Evolutionary conservation across 2,888 invertebrate genomes (phyloP), one percentile per base, ranked within the genome.

Genomic region (Vandiemenella viatica): DNA sequence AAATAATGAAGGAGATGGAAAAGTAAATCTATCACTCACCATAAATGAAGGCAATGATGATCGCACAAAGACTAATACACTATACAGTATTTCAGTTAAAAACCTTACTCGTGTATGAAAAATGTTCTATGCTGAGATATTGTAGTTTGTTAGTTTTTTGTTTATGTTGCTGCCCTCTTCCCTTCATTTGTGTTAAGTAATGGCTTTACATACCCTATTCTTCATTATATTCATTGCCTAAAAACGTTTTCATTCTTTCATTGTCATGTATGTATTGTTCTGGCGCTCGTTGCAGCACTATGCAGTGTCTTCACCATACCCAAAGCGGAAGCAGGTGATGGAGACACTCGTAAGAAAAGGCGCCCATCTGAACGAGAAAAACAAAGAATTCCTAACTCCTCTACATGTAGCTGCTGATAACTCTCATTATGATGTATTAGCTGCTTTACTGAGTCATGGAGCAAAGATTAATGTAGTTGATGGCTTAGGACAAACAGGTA

Each of bases 381-480:
- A 95, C 65, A 95, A 93, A 65, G 90, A 92, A 58, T 87, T 91
- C 54, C 74, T 92, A 49, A 89, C 92, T 1, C 86, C 95, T 0
- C 72, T 96, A 1, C 95, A 96, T 63, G 70, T 92, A 23, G 88
- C 93, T 2, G 84, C 90, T 0, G 92, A 93, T 61, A 81, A 88
- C 63, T 79, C 86, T 16, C 85, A 92, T 62, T 79, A 85, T 59
- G 95, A 96, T 67, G 82, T 89, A 15, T 84, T 95, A 83, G 95
- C 96, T 61, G 72, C 87, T 1, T 65, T 96, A 47, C 68, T 96
- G 17, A 77, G 92, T 63, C 86, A 89, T 63, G 90, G 91, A 46
- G 88, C 90, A 32, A 91, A 91, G 68, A 86, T 93, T 40, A 95
- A 95, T 68, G 83, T 85, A 0, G 70, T 87, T 51, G 95, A 95